Evolutionary conservation across 2,797 vertebrate genomes (phyloP).

Genomic region (Erpetoichthys calabaricus): DNA sequence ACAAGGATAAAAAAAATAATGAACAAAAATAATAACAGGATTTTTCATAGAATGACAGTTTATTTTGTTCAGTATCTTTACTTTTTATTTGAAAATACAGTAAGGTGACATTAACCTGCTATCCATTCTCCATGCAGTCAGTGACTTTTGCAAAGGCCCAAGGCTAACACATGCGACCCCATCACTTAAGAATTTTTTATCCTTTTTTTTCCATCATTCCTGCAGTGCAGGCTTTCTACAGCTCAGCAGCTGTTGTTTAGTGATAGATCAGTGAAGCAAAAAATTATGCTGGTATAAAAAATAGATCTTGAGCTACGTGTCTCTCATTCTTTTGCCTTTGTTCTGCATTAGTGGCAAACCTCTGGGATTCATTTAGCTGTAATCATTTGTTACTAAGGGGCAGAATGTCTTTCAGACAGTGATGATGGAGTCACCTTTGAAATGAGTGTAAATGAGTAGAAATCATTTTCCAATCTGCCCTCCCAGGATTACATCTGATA

Average conservation of each 20-base stretch:
- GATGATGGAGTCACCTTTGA: constrained; percentile 70
- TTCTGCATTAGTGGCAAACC: constrained; percentile 51
- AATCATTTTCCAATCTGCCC: constrained; percentile 42
- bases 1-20: constrained; percentile 38
- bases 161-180: constrained; percentile 49
- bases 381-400: constrained; percentile 67
- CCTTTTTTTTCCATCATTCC: constrained; percentile 21
- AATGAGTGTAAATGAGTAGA: constrained; percentile 55
- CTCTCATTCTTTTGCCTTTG: constrained; percentile 55
- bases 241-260: constrained; percentile 73
- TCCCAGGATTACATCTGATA: constrained; percentile 39
- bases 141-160: constrained; percentile 44
- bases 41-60: constrained; percentile 30
- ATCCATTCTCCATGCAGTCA: constrained; percentile 38
- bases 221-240: constrained; percentile 38
- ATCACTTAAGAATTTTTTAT: constrained; percentile 39
- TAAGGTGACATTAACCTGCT: constrained; percentile 37
- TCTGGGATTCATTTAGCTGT: constrained; percentile 67
- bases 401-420: constrained; percentile 54
- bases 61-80: constrained; percentile 40
- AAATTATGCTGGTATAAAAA: constrained; percentile 71
- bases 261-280: constrained; percentile 87
- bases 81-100: constrained; percentile 37
- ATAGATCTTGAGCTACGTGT: constrained; percentile 48
- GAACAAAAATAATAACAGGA: constrained; percentile 40